phyloP scores from a whole-genome alignment of 2,888 invertebrate species.

The Cotesia congregata region DNA sequence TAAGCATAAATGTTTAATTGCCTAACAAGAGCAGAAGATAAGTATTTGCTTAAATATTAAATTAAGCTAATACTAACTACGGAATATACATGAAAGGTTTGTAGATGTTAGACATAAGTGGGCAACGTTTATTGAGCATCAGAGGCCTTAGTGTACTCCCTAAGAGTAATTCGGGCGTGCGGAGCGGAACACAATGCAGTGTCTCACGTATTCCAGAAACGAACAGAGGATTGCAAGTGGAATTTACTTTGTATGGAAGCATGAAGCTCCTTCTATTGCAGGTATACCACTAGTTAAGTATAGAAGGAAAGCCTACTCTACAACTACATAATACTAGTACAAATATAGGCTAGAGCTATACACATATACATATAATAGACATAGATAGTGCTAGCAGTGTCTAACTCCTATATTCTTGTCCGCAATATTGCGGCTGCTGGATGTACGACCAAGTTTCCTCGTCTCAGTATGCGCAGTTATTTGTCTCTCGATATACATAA shows the following conservation, averaged over 20 bases:
- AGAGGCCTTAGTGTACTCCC: background rate
- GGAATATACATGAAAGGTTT: background rate
- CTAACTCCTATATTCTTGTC: slow-evolving; percentile 8
- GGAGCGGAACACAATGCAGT: slow-evolving; percentile 10
- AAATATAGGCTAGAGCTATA: background rate
- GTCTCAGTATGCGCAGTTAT: slow-evolving; percentile 35
- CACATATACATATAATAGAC: no score
- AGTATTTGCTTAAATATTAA: no score
- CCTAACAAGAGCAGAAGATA: no score
- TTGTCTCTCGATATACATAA: slow-evolving; percentile 20
- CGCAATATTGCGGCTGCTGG: slow-evolving; percentile 34
- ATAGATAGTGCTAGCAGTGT: background rate
- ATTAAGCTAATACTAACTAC: background rate
- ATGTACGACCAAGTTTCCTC: slow-evolving; percentile 34
- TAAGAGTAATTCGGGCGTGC: background rate
- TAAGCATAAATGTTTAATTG: no score
- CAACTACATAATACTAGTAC: background rate
- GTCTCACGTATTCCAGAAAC: slow-evolving; percentile 26
- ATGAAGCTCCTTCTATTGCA: slow-evolving; percentile 30
- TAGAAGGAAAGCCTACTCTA: slow-evolving; percentile 4
- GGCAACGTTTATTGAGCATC: background rate
- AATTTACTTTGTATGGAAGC: slow-evolving; percentile 26
- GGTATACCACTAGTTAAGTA: background rate
- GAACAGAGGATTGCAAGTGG: slow-evolving; percentile 28
- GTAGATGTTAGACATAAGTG: background rate